Evolutionary conservation across 2,797 vertebrate genomes (phyloP).

Genomic region (Phylloscopus collybita): DNA sequence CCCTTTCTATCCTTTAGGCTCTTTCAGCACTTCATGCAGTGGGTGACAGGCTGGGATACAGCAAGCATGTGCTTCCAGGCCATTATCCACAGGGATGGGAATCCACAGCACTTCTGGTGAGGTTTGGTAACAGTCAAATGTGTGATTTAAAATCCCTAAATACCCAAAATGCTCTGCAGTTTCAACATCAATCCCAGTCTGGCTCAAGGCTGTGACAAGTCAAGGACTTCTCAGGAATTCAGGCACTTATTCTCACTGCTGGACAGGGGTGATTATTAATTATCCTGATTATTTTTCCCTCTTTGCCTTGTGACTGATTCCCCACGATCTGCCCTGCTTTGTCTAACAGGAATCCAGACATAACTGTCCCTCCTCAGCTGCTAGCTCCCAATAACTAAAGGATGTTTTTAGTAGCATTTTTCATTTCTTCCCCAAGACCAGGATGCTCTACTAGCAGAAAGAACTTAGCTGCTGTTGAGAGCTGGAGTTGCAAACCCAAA

Average conservation of each 20-base stretch:
- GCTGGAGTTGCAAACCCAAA: background rate
- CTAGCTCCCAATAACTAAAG: background rate
- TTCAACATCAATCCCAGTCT: background rate
- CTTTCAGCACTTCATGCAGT: background rate
- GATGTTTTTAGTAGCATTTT: background rate
- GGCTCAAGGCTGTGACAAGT: background rate
- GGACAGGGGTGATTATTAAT: background rate
- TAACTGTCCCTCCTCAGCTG: background rate
- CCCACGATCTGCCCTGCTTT: background rate
- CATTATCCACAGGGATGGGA: background rate
- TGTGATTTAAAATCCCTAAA: background rate
- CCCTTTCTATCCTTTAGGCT: background rate
- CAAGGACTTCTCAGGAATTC: background rate
- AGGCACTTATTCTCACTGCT: background rate
- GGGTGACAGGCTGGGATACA: rapidly evolving
- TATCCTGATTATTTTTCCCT: background rate
- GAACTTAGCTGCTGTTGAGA: background rate
- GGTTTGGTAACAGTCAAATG: background rate
- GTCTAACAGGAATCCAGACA: background rate
- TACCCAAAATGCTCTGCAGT: background rate
- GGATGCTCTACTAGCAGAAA: background rate
- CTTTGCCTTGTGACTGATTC: background rate
- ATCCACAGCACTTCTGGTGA: background rate
- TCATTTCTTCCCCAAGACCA: background rate
- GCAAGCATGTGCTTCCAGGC: background rate